A percentile compares a stretch with the other conserved stretches of the same genome.
Evolutionary conservation across 2,888 invertebrate genomes (phyloP).

Genomic region (Dryococelus australis): DNA sequence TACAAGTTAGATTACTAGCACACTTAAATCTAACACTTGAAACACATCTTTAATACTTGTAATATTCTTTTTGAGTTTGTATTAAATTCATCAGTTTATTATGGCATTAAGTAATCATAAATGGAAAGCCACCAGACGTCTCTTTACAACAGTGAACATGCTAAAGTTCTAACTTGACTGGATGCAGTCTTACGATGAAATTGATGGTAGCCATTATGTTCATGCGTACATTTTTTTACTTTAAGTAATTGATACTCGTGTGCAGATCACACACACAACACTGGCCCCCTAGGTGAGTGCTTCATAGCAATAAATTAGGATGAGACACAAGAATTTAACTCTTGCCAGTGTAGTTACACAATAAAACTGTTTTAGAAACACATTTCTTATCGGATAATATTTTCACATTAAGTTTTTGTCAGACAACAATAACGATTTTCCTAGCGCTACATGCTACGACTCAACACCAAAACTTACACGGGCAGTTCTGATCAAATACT

Average conservation of each 20-base stretch:
- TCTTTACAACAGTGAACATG: background rate
- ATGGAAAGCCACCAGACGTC: background rate
- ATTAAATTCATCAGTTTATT: background rate
- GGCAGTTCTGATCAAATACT: conserved; percentile 4
- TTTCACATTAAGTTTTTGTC: background rate
- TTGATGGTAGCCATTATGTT: background rate
- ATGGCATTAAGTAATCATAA: background rate
- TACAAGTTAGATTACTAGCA: conserved; percentile 10
- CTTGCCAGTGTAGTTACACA: background rate
- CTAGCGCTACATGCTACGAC: background rate
- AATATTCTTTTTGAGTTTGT: background rate
- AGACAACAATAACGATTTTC: background rate
- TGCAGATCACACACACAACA: background rate
- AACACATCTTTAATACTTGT: background rate
- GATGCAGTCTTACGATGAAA: background rate
- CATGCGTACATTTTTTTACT: background rate
- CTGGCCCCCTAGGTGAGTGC: background rate
- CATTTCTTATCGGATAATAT: background rate
- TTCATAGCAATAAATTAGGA: background rate
- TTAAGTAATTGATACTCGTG: background rate
- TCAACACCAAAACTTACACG: background rate
- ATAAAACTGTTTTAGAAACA: background rate
- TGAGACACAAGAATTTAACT: background rate
- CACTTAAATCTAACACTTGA: conserved; percentile 8
- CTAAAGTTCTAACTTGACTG: background rate